Percentiles rank a stretch among this genome's conserved stretches.
Conservation (phyloP, 2,888 invertebrate genomes). For the Gnatocerus cornutus region DNA sequence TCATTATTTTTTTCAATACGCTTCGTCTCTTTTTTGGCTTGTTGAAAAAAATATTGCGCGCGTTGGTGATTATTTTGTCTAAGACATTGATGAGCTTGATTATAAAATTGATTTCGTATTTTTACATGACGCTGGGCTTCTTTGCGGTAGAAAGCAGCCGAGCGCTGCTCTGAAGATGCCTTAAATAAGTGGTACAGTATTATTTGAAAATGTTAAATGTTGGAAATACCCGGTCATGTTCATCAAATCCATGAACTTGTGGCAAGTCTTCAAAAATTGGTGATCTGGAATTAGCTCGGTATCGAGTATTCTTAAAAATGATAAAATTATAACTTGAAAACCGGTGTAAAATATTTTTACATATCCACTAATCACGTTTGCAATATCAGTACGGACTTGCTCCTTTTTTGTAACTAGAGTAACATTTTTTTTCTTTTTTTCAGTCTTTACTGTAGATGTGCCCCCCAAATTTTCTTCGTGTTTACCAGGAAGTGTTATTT, state of each 20-base stretch:
- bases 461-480: too few species aligned
- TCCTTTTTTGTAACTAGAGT: too few species aligned
- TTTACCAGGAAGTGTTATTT: too few species aligned
- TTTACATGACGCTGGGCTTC: conserved; percentile 11
- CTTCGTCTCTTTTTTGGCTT: conserved; percentile 13
- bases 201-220: background rate
- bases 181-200: background rate
- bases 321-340: too few species aligned
- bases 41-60: conserved; percentile 4
- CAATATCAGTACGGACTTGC: too few species aligned
- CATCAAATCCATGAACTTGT: background rate
- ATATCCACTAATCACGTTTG: too few species aligned
- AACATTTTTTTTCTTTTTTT: too few species aligned
- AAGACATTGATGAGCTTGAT: background rate
- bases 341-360: too few species aligned
- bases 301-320: too few species aligned
- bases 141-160: conserved; percentile 6
- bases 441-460: too few species aligned
- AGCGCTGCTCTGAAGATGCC: background rate
- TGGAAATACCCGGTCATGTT: background rate
- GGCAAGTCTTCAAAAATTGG: background rate
- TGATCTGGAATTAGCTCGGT: too few species aligned
- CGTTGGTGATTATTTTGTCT: background rate
- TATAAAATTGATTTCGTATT: conserved; percentile 7
- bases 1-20: conserved; percentile 73